Evolutionary conservation across 1,140 invertebrate genomes (phyloP).

Genomic region (Triops longicaudatus): DNA sequence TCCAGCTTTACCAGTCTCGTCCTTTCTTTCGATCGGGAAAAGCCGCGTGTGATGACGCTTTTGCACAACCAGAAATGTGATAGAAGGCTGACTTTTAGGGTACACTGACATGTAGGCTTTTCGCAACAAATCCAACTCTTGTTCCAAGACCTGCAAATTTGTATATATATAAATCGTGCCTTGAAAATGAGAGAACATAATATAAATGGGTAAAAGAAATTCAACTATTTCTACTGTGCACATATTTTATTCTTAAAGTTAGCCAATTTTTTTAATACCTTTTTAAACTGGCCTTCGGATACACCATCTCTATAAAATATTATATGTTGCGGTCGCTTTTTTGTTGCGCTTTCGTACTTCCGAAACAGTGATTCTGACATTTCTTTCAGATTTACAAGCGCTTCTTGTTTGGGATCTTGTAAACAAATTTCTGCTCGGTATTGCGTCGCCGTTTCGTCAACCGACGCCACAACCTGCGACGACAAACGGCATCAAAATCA

Average conservation of each 20-base stretch:
- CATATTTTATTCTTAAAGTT: too few species aligned
- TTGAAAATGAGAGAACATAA: too few species aligned
- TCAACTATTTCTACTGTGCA: too few species aligned
- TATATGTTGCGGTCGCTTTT: constrained; percentile 49
- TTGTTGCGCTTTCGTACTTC: constrained; percentile 41
- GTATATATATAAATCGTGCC: too few species aligned
- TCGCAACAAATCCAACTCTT: constrained; percentile 57
- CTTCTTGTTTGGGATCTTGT: constrained; percentile 56
- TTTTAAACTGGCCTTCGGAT: constrained; percentile 69
- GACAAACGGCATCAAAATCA: too few species aligned
- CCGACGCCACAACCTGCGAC: constrained; percentile 47
- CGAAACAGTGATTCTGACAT: constrained; percentile 54
- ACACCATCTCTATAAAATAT: constrained; percentile 80
- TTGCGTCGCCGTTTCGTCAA: constrained; percentile 52
- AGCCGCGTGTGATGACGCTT: constrained; percentile 80
- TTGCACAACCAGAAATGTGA: constrained; percentile 80
- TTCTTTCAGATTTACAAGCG: constrained; percentile 63
- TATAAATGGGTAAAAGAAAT: too few species aligned
- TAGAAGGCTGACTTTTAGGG: constrained; percentile 48
- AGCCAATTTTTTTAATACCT: too few species aligned
- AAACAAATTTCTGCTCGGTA: constrained; percentile 62
- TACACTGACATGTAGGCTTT: constrained; percentile 50
- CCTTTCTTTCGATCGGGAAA: constrained; percentile 45
- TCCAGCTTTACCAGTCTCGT: constrained; percentile 33
- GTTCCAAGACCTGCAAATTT: constrained; percentile 41